Conservation (phyloP, 2,113 vertebrate species). For the Carassius gibelio region DNA sequence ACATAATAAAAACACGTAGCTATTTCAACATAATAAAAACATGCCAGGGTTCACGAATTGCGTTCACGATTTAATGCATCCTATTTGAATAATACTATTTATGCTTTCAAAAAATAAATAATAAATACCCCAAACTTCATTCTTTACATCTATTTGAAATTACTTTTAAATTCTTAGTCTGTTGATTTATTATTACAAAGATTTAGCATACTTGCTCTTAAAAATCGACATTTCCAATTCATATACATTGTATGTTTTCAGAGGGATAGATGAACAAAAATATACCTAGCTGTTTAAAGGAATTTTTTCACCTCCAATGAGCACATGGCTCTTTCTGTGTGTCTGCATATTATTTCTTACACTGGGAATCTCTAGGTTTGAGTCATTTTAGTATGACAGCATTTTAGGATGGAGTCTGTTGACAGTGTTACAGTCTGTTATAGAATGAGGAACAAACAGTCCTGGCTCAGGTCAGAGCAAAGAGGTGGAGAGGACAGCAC, state of each 20-base stretch:
- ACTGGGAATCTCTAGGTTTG: not conserved
- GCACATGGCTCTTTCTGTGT: no score
- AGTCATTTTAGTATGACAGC: not conserved
- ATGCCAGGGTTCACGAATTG: no score
- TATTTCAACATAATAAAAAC: no score
- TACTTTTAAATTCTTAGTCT: no score
- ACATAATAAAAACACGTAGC: no score
- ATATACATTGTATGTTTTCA: not conserved
- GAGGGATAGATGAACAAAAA: not conserved
- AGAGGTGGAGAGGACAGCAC: constrained; percentile 38
- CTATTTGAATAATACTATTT: no score
- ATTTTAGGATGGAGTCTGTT: constrained; percentile 31
- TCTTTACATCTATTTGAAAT: no score
- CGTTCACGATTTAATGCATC: no score
- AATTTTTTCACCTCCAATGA: not conserved
- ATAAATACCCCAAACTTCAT: no score
- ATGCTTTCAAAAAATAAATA: no score
- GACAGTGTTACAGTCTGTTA: constrained; percentile 22
- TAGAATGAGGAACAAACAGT: constrained; percentile 33
- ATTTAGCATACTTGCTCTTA: no score
- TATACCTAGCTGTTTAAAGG: not conserved
- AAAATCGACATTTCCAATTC: not conserved
- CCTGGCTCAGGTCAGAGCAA: constrained; percentile 36
- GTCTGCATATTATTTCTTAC: not conserved
- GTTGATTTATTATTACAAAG: no score